phyloP scores from a whole-genome alignment of 2,797 vertebrate genomes.

The Mus caroli region DNA sequence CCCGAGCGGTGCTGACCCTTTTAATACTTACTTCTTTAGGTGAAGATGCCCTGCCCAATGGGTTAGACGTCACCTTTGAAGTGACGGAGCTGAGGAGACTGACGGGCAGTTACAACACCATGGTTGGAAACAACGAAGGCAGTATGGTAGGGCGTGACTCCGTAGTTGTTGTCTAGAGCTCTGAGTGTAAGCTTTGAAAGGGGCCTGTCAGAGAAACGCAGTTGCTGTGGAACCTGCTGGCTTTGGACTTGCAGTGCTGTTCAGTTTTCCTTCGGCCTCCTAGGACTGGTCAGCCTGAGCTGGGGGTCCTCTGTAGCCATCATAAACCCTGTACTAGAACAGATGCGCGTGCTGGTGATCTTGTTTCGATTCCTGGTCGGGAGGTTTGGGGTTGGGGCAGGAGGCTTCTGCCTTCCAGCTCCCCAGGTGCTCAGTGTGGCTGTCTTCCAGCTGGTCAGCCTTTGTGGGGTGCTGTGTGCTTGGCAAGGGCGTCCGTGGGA shows the following conservation, averaged over 20 bases:
- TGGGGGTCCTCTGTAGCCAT: rapidly evolving
- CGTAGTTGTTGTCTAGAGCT: rapidly evolving
- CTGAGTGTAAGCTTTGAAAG: rapidly evolving
- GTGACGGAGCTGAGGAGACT: conserved; percentile 95
- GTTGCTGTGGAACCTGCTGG: neutral
- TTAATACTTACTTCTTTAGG: conserved; percentile 86
- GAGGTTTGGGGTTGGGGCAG: neutral
- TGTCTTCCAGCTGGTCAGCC: rapidly evolving
- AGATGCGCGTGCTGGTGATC: neutral
- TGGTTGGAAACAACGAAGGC: conserved; percentile 99
- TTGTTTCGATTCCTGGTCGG: neutral
- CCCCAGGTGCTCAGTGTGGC: rapidly evolving
- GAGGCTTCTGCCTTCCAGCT: neutral
- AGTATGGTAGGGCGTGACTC: conserved; percentile 93
- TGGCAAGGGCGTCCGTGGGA: too few species aligned
- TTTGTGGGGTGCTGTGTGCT: rapidly evolving
- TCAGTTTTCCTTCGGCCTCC: neutral
- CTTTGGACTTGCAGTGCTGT: neutral
- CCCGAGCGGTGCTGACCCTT: neutral
- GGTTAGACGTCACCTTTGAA: conserved; percentile 97
- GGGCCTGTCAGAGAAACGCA: rapidly evolving
- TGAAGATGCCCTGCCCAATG: conserved; percentile 95
- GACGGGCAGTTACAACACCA: conserved; percentile 98
- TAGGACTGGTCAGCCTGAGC: rapidly evolving
- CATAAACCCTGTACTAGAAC: too few species aligned